Conservation (phyloP, 2,888 invertebrate genomes). For the Euzetes globulus region DNA sequence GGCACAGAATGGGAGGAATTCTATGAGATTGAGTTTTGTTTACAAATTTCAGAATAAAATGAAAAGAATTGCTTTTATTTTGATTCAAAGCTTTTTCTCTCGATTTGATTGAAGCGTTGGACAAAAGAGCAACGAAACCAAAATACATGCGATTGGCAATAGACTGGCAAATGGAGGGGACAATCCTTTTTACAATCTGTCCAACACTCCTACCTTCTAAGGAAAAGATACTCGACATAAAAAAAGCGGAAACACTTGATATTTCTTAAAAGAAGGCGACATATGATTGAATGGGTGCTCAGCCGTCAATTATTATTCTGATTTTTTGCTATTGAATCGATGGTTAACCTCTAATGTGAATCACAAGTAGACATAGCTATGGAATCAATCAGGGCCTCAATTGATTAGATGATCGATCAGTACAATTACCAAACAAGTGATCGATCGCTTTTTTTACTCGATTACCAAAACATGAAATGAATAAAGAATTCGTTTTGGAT, state of each 20-base stretch:
- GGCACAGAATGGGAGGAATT: neutral
- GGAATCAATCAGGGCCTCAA: constrained; percentile 12
- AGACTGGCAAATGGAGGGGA: neutral
- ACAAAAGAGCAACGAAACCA: constrained; percentile 19
- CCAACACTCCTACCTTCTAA: neutral
- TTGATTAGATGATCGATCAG: constrained; percentile 16
- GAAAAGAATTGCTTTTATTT: neutral
- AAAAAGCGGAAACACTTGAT: constrained; percentile 6
- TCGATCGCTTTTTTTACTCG: neutral
- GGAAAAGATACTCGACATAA: neutral
- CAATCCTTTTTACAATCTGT: neutral
- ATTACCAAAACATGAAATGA: constrained; percentile 7
- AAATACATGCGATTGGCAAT: neutral
- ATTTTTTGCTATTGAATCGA: neutral
- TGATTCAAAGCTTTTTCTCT: neutral
- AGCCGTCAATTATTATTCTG: neutral
- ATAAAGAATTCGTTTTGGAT: neutral
- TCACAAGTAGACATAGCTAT: neutral
- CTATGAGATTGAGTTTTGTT: neutral
- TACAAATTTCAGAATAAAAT: neutral
- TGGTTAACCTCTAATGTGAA: neutral
- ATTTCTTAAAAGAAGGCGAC: neutral
- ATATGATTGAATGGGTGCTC: constrained; percentile 3
- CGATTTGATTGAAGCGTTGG: neutral
- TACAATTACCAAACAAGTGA: constrained; percentile 7